phyloP scores from a whole-genome alignment of 2,113 vertebrate species.

The Ophthalmolycus amberensis region DNA sequence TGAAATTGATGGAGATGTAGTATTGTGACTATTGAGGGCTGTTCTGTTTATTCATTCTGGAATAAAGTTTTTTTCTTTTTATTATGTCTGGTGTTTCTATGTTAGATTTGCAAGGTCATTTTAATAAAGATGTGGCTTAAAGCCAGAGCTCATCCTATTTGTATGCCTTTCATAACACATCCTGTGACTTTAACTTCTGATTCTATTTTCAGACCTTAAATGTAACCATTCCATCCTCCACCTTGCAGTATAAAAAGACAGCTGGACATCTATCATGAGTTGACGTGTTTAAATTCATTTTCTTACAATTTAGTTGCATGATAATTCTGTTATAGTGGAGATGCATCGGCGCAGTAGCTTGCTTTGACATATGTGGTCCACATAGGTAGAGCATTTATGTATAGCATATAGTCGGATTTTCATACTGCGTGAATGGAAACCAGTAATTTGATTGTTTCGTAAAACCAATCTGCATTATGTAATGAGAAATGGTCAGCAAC shows the following conservation, averaged over 20 bases:
- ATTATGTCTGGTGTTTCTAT: constrained; percentile 36
- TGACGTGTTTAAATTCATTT: no score
- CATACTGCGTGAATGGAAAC: no score
- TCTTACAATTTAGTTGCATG: no score
- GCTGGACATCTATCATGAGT: no score
- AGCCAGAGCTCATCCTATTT: not conserved
- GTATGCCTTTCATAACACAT: not conserved
- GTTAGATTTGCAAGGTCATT: constrained; percentile 30
- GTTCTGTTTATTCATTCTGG: constrained; percentile 60
- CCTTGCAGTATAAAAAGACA: not conserved
- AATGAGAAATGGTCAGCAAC: no score
- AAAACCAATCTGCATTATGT: no score
- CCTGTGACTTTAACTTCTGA: not conserved
- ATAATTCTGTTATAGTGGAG: no score
- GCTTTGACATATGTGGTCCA: no score
- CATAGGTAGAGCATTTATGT: no score
- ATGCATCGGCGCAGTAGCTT: no score
- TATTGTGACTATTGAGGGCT: constrained; percentile 37
- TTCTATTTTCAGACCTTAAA: not conserved
- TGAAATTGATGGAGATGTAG: constrained; percentile 32
- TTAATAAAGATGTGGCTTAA: constrained; percentile 13
- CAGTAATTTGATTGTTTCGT: no score
- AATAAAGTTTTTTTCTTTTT: constrained; percentile 49
- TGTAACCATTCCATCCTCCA: not conserved
- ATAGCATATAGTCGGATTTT: no score